Base-by-base conservation (phyloP, 2,797 vertebrate genomes). In the Menidia menidia region DNA sequence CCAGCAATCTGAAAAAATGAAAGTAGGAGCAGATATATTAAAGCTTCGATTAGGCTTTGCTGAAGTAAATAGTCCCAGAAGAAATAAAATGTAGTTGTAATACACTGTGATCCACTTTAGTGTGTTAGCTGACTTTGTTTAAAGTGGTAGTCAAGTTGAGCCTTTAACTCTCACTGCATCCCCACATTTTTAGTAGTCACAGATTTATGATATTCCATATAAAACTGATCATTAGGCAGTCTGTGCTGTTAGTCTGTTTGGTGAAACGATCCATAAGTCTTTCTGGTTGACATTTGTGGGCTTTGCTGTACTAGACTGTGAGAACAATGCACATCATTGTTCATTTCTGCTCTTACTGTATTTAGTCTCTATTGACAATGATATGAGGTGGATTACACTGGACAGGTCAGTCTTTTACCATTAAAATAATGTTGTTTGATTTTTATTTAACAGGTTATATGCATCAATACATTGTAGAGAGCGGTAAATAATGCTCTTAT, bases 391-490 rank as follows among this genome's bases (percentile, higher is more conserved):
- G n/a, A 39, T 15, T 39, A 8, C 8, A 39, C 4, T 51, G 25
- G 19, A 50, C 31, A 64, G n/a, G 14, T 51, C 15, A 43, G 15
- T 11, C 2, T 52, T 9, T 18, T 39, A 42, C 0, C 64, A n/a
- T 64, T 68, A 31, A 31, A 47, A 44, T 39, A 47, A 56, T 15
- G 10, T 15, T 43, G 60, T 69, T 42, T 31, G 32, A 35, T 31
- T 43, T 54, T 50, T 50, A 35, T 3, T 31, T n/a, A 15, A 51
- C 25, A 50, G 39, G 16, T 59, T 19, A 68, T 52, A 33, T 60
- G 32, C 44, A 25, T 6, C 55, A 60, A 33, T 42, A 1, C 3
- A 10, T 15, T 56, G 30, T 35, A 51, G 16, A 42, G 10, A 50
- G 18, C 30, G 58, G 9, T 39, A 2, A n/a, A 8, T 55, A 41